Base-by-base conservation (phyloP, 2,113 vertebrate species). In the Myxocyprinus asiaticus region DNA sequence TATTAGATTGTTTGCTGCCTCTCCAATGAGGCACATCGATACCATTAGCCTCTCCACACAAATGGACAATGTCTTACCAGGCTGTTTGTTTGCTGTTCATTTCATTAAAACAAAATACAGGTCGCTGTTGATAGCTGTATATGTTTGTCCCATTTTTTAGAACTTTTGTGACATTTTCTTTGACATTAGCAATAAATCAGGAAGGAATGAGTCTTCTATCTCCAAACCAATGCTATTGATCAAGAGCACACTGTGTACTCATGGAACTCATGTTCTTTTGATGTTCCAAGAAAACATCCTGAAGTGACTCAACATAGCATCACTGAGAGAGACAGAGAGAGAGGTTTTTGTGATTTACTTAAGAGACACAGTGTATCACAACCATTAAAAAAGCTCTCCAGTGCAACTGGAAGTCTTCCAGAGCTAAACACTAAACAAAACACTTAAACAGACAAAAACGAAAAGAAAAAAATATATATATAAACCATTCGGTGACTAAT, bases 101-200 rank as follows among this genome's bases (percentile, higher is more conserved):
- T 87, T 86, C 86, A 91, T 88, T 88, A 90, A 86, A 83, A 87
- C 81, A 85, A 70, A 89, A 76, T 61, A 85, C 80, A 50, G 79
- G 62, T 77, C 45, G 72, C 56, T 81, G 84, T 62, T 81, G 86
- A 83, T 80, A 75, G 84, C 80, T 84, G 82, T 82, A 72, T 82
- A 85, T 80, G 81, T 83, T 88, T 83, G 84, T 84, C 83, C 70
- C 42, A 66, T 58, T 71, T 73, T 74, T 76, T 76, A 65, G 62
- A 65, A 17, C 62, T 61, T 71, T 43, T 5, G 33, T 87, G 88
- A 85, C 88, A 88, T 85, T 85, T 84, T 70, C 73, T 14, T 59
- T 85, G 86, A 90, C 84, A 77, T 67, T 75, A 51, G 80, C 82
- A 47, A 86, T 90, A 76, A 79, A 87, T 91, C 89, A 88, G 42